Evolutionary conservation across 2,888 invertebrate species (phyloP).

Genomic region (Azorinus chamasolen): DNA sequence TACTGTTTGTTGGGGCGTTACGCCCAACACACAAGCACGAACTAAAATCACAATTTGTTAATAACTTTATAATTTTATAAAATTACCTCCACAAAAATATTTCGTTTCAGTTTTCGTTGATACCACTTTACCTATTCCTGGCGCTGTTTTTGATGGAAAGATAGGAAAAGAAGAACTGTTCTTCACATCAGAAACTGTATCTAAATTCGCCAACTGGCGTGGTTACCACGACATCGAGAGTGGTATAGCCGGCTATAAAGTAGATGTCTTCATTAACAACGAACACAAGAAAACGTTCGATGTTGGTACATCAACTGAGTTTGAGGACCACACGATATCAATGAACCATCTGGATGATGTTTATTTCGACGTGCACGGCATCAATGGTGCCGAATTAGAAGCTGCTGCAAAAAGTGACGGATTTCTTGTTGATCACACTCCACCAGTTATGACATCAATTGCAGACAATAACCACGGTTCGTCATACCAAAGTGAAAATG

Average conservation of each 20-base stretch:
- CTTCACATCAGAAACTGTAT: constrained; percentile 66
- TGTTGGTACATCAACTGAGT: constrained; percentile 28
- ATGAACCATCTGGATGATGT: constrained; percentile 55
- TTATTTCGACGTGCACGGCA: constrained; percentile 61
- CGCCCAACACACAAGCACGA: no score
- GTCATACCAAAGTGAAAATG: constrained; percentile 54
- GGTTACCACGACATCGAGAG: constrained; percentile 68
- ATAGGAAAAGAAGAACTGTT: constrained; percentile 33
- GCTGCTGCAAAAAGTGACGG: constrained; percentile 61
- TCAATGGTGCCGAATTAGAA: constrained; percentile 70
- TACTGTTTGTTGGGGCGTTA: no score
- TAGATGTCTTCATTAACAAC: constrained; percentile 66
- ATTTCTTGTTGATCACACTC: constrained; percentile 72
- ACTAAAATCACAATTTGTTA: no score
- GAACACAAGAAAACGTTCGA: constrained; percentile 55
- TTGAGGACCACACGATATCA: constrained; percentile 59
- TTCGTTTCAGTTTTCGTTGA: constrained; percentile 67
- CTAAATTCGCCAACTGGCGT: constrained; percentile 58
- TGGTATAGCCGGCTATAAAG: constrained; percentile 59
- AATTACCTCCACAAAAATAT: background rate
- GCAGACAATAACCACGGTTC: constrained; percentile 38
- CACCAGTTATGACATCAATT: constrained; percentile 59
- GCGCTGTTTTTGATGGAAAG: constrained; percentile 62
- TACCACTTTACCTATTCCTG: constrained; percentile 60
- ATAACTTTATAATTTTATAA: background rate